Base-by-base conservation (phyloP, 37 sponge, comb jelly and placozoan genomes). In the Beroe forskalii region DNA sequence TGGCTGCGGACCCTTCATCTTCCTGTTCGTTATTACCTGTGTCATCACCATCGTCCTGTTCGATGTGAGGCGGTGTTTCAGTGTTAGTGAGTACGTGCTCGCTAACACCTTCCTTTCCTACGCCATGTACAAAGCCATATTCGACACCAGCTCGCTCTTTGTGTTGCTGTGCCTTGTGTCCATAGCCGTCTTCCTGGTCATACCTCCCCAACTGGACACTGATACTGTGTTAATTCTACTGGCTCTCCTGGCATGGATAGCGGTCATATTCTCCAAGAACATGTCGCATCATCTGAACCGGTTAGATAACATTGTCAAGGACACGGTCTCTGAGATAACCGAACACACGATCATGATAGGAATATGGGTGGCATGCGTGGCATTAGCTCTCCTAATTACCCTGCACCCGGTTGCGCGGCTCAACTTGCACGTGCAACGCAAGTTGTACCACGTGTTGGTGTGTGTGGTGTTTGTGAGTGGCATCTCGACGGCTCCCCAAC, bases 1-100 rank as follows among this genome's bases (percentile, higher is more conserved):
- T 14, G n/a, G 55, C 4, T 44, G 44, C 27, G 86, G 86, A 20
- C 24, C 40, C 3, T 42, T 80, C 35, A n/a, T 44, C 40, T 80
- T 80, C 48, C 86, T 80, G n/a, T 44, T 80, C 40, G 28, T 41
- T n/a, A 4, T 41, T 1, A 41, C n/a, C 28, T 80, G 44, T 25
- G 48, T 80, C 8, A 80, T 80, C 43, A 80, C 86, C 40, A 80
- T 80, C 43, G 55, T 80, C 2, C 4, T 44, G 3, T 43, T 80
- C 30, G 86, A 80, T 38, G 55, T 80, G 25, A 41, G 86, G 55
- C 30, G 55, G 8, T 80, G 55, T 80, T 80, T 80, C 40, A 80
- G 86, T 80, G 86, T 80, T n/a, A 80, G 55, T n/a, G 86, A 80
- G 86, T 80, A 80, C 55, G 86, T 80, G n/a, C 55, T 80, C 55